phyloP scores from a whole-genome alignment of 2,888 invertebrate genomes.

The Steromphala cineraria region DNA sequence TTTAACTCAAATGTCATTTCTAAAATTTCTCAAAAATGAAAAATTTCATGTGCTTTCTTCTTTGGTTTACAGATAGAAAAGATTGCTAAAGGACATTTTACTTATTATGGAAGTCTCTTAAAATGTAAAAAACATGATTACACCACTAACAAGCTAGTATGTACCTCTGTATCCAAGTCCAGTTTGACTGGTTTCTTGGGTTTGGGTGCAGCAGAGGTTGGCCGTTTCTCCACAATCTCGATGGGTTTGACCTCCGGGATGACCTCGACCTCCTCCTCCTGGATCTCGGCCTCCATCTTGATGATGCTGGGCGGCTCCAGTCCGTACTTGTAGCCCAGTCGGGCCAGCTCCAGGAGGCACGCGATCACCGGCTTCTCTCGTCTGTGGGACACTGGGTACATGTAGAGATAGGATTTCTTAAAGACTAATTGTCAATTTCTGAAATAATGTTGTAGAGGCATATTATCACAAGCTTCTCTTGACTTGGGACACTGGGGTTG shows the following conservation, averaged over 20 bases:
- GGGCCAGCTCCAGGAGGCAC: constrained; percentile 89
- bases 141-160: background rate
- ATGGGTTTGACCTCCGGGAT: constrained; percentile 14
- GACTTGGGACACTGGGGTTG: too few relatives aligned
- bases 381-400: constrained; percentile 83
- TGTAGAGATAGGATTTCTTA: background rate
- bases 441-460: background rate
- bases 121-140: too few relatives aligned
- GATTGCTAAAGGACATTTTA: too few relatives aligned
- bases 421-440: background rate
- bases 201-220: background rate
- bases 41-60: too few relatives aligned
- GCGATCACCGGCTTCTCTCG: constrained; percentile 89
- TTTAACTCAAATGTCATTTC: too few relatives aligned
- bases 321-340: constrained; percentile 84
- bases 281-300: constrained; percentile 89
- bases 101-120: too few relatives aligned
- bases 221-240: constrained; percentile 6
- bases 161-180: constrained; percentile 27
- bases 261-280: constrained; percentile 80
- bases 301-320: constrained; percentile 89
- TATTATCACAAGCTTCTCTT: background rate
- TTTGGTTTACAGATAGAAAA: too few relatives aligned
- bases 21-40: too few relatives aligned
- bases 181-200: constrained; percentile 20